Evolutionary conservation across 2,797 vertebrate genomes (phyloP).

Genomic region (Poecile montanus): DNA sequence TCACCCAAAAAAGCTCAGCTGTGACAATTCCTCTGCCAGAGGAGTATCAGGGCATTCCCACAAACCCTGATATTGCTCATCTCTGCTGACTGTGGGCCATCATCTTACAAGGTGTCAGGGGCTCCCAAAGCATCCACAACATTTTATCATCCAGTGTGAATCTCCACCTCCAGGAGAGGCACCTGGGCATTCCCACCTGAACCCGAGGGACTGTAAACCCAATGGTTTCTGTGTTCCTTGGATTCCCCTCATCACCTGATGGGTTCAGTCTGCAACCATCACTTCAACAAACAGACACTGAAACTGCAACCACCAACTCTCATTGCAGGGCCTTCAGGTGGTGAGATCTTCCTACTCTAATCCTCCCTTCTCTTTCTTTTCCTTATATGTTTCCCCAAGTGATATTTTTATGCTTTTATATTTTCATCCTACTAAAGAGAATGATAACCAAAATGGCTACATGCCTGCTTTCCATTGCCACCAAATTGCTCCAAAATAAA

Average conservation of each 20-base stretch:
- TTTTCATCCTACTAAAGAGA: background rate
- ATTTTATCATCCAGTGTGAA: fast-evolving
- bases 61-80: background rate
- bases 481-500: background rate
- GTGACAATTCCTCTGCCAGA: background rate
- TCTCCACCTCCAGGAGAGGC: background rate
- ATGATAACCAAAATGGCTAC: background rate
- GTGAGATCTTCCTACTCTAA: background rate
- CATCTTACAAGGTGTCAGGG: too few species aligned
- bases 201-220: background rate
- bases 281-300: background rate
- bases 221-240: too few species aligned
- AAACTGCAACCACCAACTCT: background rate
- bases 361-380: background rate
- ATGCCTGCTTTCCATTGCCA: background rate
- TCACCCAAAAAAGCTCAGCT: background rate
- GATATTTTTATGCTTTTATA: background rate
- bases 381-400: background rate
- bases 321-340: too few species aligned
- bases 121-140: background rate
- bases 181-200: background rate
- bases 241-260: background rate
- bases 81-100: background rate
- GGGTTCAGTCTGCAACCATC: background rate
- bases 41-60: background rate